Conservation (phyloP, 2,113 vertebrate species). For the Peromyscus maniculatus region DNA sequence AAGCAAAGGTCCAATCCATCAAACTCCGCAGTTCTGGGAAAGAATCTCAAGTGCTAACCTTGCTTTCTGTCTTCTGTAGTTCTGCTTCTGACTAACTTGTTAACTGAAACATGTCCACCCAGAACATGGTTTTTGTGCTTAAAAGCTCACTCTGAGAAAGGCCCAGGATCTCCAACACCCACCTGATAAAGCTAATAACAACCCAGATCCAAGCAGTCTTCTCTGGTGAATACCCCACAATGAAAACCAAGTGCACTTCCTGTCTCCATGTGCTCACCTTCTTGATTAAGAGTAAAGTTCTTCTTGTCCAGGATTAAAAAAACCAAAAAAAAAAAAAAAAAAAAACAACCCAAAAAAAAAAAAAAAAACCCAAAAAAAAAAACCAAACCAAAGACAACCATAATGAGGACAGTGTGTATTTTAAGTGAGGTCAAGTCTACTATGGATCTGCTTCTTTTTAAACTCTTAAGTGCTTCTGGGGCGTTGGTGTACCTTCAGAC, state of each 20-base stretch:
- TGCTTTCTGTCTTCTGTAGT: neutral
- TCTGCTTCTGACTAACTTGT: neutral
- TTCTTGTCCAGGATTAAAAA: neutral
- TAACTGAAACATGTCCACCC: neutral
- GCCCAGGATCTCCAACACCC: neutral
- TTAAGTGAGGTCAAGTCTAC: conserved; percentile 13
- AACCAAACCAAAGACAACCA: no score
- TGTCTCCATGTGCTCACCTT: neutral
- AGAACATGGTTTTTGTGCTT: neutral
- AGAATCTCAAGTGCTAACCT: neutral
- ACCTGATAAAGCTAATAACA: neutral
- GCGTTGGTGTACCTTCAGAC: neutral
- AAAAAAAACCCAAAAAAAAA: no score
- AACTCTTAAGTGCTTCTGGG: conserved; percentile 1
- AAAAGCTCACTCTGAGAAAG: neutral
- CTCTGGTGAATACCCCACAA: neutral
- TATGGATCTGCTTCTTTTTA: neutral
- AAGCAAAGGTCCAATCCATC: neutral
- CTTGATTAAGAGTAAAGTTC: neutral
- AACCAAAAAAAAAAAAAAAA: neutral
- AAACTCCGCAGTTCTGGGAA: neutral
- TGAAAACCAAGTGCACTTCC: neutral
- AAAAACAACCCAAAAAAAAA: no score
- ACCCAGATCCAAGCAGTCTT: neutral
- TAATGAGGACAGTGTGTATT: neutral